phyloP scores from a whole-genome alignment of 1,140 invertebrate species.

The Brachionus manjavacas region DNA sequence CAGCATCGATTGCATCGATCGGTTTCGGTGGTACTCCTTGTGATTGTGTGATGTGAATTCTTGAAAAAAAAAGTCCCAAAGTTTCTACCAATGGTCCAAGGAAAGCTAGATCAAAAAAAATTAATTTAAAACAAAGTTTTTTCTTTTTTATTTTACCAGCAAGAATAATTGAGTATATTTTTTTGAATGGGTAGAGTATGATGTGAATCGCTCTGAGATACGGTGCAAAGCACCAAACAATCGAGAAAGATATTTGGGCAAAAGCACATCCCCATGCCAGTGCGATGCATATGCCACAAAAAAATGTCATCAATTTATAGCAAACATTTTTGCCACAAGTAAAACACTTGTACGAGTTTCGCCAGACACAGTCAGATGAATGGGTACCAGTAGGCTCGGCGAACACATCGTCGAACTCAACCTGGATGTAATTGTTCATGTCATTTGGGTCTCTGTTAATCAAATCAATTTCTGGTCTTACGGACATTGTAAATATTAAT shows the following conservation, averaged over 20 bases:
- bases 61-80: not conserved
- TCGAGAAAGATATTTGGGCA: constrained; percentile 14
- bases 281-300: constrained; percentile 2
- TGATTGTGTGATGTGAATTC: constrained; percentile 19
- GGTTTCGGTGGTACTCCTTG: constrained; percentile 33
- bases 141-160: not conserved
- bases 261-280: constrained; percentile 36
- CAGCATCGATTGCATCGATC: constrained; percentile 28
- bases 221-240: constrained; percentile 31
- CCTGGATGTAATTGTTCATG: constrained; percentile 37
- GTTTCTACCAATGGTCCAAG: constrained; percentile 29
- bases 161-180: constrained; percentile 5
- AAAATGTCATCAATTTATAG: constrained; percentile 27
- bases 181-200: not conserved
- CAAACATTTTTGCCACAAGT: constrained; percentile 27
- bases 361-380: constrained; percentile 6
- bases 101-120: not conserved
- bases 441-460: constrained; percentile 14
- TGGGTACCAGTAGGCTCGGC: constrained; percentile 20
- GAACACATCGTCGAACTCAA: constrained; percentile 31
- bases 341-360: constrained; percentile 33
- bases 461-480: not conserved
- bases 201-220: constrained; percentile 7
- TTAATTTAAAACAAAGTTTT: not conserved
- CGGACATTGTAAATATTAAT: not conserved